Percentiles rank a stretch among this genome's conserved stretches.
These are phyloP conservation scores for Stomatorhinus ivindoensis DNA, from an alignment of 2,113 vertebrate genomes.

Conservation along the genomic window DNA sequence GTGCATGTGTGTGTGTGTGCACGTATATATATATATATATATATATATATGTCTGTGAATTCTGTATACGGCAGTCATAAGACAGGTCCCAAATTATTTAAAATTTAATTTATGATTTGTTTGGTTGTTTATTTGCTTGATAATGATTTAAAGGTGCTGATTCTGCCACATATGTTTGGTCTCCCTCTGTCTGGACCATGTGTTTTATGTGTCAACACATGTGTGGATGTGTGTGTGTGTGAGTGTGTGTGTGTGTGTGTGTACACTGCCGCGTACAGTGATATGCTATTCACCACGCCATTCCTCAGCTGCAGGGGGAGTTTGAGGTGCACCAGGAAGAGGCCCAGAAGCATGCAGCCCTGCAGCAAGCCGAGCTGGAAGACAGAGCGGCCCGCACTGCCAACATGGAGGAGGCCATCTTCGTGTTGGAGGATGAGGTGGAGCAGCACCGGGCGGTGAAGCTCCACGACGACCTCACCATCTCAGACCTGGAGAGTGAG, in stretches of 20 bases:
- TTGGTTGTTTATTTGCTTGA: not conserved
- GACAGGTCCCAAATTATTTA: not conserved
- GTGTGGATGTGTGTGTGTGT: not conserved
- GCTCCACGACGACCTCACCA: conserved; percentile 80
- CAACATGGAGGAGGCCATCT: conserved; percentile 83
- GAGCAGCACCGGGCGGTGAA: conserved; percentile 82
- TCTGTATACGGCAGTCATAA: not conserved
- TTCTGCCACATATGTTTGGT: not conserved
- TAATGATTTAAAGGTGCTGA: not conserved
- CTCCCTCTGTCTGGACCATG: not conserved
- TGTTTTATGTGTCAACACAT: not conserved
- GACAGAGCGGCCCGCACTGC: conserved; percentile 73
- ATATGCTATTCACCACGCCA: not conserved
- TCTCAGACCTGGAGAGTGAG: conserved; percentile 81
- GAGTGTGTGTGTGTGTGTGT: not conserved
- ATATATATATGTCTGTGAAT: not conserved
- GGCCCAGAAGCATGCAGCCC: conserved; percentile 71
- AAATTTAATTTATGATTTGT: not conserved
- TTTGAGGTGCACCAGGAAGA: conserved; percentile 70
- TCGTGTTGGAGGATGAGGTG: conserved; percentile 80
- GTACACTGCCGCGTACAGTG: not conserved
- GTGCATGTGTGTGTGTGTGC: too few species aligned
- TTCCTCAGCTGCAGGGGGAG: conserved; percentile 66
- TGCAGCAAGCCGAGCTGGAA: conserved; percentile 68
- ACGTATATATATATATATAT: too few species aligned